Base-by-base conservation (phyloP, 64 coral and sea anemone genomes). In the Montipora efflorescens region DNA sequence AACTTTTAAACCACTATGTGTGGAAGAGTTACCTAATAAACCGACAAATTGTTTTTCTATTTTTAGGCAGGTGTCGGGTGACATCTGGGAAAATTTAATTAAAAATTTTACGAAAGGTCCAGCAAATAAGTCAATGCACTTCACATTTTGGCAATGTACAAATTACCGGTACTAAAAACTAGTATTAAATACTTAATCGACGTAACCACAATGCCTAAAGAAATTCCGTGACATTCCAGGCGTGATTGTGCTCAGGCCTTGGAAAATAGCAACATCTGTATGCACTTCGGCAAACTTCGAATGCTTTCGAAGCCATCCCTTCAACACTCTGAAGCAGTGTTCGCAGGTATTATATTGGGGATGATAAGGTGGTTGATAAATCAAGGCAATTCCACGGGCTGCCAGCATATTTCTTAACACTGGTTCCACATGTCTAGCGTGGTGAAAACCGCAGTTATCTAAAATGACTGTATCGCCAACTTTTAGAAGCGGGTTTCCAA, bases 391-490 rank as follows among this genome's bases (percentile, higher is more conserved):
- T 22, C 93, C 87, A 36, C 21, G 36, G 16, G 4, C 6, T 8
- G 48, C 67, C 8, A 90, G 71, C 93, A 84, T 84, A 66, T 90
- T 61, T 83, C 87, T 90, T 10, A 90, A 72, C 19, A 95, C 70
- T 9, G 87, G 87, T 90, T 95, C 59, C 48, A 83, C 55, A 28
- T 28, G 93, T 47, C 74, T 75, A 18, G 16, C 80, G 48, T 90
- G 79, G 55, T 95, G 93, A 79, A 95, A 95, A 5, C 87, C 88
- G 15, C 94, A 95, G 28, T 91, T 95, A 52, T 95, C 89, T 74
- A 95, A 79, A 5, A 91, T 53, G 51, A 91, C 73, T 10, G n/a
- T 74, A 57, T 95, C 82, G 15, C 88, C 88, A 23, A 52, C 10
- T 79, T 91, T 95, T 2, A 91, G 19, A 14, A 95, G 22, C 16